Percentiles rank a stretch among this genome's conserved stretches.
Conservation (phyloP, 2,113 vertebrate genomes). For the Muscicapa adusta region DNA sequence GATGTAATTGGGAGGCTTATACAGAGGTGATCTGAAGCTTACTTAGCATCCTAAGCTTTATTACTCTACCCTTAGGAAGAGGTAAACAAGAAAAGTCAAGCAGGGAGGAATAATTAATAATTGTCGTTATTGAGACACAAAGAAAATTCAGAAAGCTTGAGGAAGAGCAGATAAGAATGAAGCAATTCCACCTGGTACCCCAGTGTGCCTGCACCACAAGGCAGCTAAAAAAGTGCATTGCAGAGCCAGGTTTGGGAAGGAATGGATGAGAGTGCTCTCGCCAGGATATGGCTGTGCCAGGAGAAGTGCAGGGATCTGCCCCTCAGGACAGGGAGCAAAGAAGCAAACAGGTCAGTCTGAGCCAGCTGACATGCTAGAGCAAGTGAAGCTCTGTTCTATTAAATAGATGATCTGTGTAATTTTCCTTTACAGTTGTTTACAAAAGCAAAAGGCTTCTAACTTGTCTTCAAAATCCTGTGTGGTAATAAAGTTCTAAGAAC, state of each 20-base stretch:
- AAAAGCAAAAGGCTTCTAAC: background rate
- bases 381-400: background rate
- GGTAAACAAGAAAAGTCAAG: background rate
- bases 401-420: background rate
- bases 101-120: background rate
- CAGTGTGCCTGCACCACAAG: background rate
- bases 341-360: background rate
- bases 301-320: rapidly evolving
- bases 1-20: background rate
- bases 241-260: background rate
- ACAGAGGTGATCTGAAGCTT: background rate
- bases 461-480: background rate
- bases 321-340: background rate
- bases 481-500: background rate
- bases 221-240: background rate
- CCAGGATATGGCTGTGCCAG: background rate
- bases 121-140: background rate
- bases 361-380: background rate
- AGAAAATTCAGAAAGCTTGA: background rate
- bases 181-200: background rate
- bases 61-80: background rate
- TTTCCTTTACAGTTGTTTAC: background rate
- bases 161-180: background rate
- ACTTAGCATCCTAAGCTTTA: background rate
- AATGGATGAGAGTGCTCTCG: rapidly evolving